Evolutionary conservation across 2,888 invertebrate species (phyloP).

Genomic region (Ophion slaviceki): DNA sequence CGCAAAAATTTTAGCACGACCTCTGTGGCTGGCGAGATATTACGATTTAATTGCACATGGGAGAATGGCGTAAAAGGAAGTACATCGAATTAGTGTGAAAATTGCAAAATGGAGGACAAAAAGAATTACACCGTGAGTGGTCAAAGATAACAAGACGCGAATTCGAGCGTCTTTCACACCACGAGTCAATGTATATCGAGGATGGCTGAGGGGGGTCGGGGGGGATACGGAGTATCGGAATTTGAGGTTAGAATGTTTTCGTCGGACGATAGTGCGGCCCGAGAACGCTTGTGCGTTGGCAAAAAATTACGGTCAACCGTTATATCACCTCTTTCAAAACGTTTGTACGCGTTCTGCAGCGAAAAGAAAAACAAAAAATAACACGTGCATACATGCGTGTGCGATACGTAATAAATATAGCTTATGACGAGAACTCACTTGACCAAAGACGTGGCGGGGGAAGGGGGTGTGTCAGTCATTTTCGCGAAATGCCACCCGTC

Average conservation of each 20-base stretch:
- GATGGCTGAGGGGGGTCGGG: not conserved
- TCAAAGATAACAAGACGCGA: constrained; percentile 20
- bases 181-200: not conserved
- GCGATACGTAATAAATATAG: constrained; percentile 47
- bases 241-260: constrained; percentile 54
- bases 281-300: not conserved
- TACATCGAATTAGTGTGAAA: not conserved
- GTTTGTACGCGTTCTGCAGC: not conserved
- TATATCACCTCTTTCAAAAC: not conserved
- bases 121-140: constrained; percentile 13
- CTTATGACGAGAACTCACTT: constrained; percentile 75
- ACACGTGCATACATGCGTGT: not conserved
- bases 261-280: constrained; percentile 13
- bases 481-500: constrained; percentile 77
- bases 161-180: not conserved
- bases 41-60: not conserved
- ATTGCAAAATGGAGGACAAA: not conserved
- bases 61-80: not conserved
- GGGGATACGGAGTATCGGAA: constrained; percentile 1
- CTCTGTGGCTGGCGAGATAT: not conserved
- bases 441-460: constrained; percentile 76
- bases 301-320: not conserved
- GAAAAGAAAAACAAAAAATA: not conserved
- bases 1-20: not conserved
- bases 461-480: constrained; percentile 80